Conservation (phyloP, 1,140 invertebrate genomes). For the Aporrectodea caliginosa region DNA sequence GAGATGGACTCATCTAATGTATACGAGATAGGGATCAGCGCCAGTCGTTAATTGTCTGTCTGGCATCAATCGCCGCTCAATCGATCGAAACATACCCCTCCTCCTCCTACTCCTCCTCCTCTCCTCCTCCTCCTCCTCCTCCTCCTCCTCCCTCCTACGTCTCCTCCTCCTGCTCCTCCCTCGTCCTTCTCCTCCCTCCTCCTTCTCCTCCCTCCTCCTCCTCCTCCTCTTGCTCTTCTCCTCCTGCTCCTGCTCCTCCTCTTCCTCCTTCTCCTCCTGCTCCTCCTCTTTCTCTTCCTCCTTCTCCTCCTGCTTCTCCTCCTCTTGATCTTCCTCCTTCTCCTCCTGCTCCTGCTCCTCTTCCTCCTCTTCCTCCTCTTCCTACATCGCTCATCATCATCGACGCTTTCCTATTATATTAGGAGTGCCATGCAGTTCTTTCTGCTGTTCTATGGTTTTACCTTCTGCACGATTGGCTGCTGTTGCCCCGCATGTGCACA, state of each 20-base stretch:
- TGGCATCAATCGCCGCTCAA: no score
- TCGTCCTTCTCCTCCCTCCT: background rate
- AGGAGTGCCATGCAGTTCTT: no score
- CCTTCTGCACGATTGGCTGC: no score
- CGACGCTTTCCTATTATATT: no score
- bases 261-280: background rate
- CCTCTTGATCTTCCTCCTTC: background rate
- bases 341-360: no score
- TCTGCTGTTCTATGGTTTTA: no score
- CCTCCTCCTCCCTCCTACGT: background rate
- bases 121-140: background rate
- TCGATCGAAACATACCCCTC: background rate
- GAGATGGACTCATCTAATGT: no score
- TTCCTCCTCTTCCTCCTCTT: no score
- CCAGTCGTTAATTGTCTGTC: no score
- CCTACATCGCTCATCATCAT: no score
- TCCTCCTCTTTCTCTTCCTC: background rate
- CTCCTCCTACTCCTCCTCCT: background rate
- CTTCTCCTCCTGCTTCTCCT: background rate
- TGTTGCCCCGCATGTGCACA: no score
- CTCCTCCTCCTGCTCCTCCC: background rate
- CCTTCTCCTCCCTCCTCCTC: background rate
- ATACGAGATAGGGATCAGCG: no score
- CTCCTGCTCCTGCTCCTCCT: background rate
- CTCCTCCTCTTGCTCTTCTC: background rate